Evolutionary conservation across 2,797 vertebrate genomes (phyloP).

Genomic region (Dipus sagitta): DNA sequence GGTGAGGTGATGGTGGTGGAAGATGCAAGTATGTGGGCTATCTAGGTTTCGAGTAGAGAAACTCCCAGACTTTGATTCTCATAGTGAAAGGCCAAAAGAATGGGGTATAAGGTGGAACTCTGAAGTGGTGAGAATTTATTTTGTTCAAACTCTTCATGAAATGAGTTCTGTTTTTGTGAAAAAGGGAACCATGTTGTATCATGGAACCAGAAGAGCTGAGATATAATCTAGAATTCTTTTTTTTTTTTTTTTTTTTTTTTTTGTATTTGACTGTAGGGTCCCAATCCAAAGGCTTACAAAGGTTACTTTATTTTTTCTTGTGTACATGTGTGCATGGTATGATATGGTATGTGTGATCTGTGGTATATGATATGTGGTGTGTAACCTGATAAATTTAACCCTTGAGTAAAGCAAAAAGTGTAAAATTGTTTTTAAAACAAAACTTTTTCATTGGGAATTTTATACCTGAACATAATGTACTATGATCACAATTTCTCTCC

Average conservation of each 20-base stretch:
- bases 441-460: too few species aligned
- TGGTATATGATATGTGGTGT: too few species aligned
- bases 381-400: slow-evolving; percentile 42
- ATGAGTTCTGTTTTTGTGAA: slow-evolving; percentile 35
- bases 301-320: background rate
- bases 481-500: too few species aligned
- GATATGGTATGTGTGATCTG: too few species aligned
- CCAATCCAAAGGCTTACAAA: slow-evolving; percentile 53
- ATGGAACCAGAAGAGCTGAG: slow-evolving; percentile 8
- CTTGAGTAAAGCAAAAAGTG: slow-evolving; percentile 29
- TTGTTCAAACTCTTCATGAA: slow-evolving; percentile 43
- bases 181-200: slow-evolving; percentile 22
- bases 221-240: slow-evolving; percentile 42
- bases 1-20: background rate
- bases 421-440: background rate
- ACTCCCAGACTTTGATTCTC: background rate
- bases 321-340: too few species aligned
- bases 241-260: slow-evolving; percentile 53
- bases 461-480: too few species aligned
- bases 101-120: background rate
- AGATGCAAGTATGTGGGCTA: slow-evolving; percentile 13
- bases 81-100: slow-evolving; percentile 7
- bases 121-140: background rate
- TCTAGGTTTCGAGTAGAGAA: background rate
- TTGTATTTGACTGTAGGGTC: slow-evolving; percentile 15